These are phyloP conservation scores for Adelosebastes latens DNA, from an alignment of 2,797 vertebrate species.

Conservation along the genomic window DNA sequence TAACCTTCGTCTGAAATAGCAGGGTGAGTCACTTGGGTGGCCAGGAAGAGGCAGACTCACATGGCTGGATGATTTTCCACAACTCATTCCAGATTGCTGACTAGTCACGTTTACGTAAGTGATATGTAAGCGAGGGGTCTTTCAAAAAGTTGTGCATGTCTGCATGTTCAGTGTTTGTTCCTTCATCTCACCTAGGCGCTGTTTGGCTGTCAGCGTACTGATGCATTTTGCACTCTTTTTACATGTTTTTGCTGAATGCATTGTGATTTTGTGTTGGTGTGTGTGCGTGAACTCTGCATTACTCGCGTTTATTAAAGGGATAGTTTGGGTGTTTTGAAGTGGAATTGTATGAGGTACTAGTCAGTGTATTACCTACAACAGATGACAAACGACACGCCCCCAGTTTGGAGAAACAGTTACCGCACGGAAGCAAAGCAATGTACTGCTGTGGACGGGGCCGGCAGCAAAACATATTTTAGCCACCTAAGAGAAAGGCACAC, in stretches of 20 bases:
- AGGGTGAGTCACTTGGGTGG: constrained; percentile 74
- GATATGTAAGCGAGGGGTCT: constrained; percentile 47
- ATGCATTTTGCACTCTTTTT: constrained; percentile 30
- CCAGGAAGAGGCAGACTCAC: constrained; percentile 49
- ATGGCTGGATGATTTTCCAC: constrained; percentile 64
- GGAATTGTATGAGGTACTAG: background rate
- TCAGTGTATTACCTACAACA: too few relatives aligned
- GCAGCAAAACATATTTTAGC: too few relatives aligned
- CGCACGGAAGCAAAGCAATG: too few relatives aligned
- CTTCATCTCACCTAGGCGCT: constrained; percentile 26
- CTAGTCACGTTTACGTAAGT: constrained; percentile 46
- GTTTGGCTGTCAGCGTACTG: constrained; percentile 4
- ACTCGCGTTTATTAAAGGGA: background rate
- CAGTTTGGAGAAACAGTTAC: too few relatives aligned
- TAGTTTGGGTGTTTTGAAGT: background rate
- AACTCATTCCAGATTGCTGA: constrained; percentile 55
- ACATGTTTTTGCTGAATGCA: constrained; percentile 30
- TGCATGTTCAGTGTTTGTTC: constrained; percentile 34
- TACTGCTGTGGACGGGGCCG: too few relatives aligned
- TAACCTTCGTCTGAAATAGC: constrained; percentile 65
- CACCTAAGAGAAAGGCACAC: too few relatives aligned
- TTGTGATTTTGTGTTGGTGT: constrained; percentile 43
- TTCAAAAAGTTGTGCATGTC: constrained; percentile 8
- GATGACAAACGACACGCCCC: too few relatives aligned
- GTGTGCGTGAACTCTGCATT: background rate